A percentile compares a stretch with the other conserved stretches of the same genome.
Evolutionary conservation across 2,113 vertebrate species (phyloP).

Genomic region (Alethe diademata): DNA sequence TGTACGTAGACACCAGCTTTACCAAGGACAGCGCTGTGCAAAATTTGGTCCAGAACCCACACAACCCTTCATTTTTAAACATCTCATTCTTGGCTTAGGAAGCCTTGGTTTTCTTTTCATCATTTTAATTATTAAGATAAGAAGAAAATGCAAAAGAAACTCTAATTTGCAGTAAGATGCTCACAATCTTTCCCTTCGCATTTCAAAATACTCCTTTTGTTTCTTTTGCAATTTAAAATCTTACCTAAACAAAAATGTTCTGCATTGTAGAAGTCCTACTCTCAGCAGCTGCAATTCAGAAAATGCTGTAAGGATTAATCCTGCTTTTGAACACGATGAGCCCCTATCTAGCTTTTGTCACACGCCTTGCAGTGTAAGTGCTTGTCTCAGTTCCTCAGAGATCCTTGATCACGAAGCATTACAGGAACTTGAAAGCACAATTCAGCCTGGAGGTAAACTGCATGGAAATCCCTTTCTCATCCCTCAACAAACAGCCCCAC

Average conservation of each 20-base stretch:
- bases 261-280: slow-evolving; percentile 75
- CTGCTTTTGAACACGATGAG: slow-evolving; percentile 81
- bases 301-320: slow-evolving; percentile 79
- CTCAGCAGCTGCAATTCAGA: slow-evolving; percentile 74
- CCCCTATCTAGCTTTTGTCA: slow-evolving; percentile 69
- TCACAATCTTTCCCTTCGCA: not conserved
- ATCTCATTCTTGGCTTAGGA: slow-evolving; percentile 75
- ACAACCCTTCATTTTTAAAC: slow-evolving; percentile 71
- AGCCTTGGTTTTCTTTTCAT: slow-evolving; percentile 76
- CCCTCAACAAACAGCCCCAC: not conserved
- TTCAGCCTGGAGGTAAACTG: slow-evolving; percentile 75
- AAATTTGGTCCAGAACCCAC: slow-evolving; percentile 77
- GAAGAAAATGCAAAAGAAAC: slow-evolving; percentile 82
- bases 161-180: slow-evolving; percentile 80
- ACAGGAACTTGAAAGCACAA: slow-evolving; percentile 73
- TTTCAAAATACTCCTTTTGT: slow-evolving; percentile 26
- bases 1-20: slow-evolving; percentile 77
- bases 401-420: slow-evolving; percentile 68
- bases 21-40: slow-evolving; percentile 77
- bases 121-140: slow-evolving; percentile 76
- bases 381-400: slow-evolving; percentile 69
- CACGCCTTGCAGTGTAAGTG: slow-evolving; percentile 70
- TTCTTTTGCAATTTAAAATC: slow-evolving; percentile 26
- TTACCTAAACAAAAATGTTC: slow-evolving; percentile 66
- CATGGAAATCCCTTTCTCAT: not conserved